Evolutionary conservation across 2,797 vertebrate species (phyloP).

Genomic region (Enteromius paludinosus): DNA sequence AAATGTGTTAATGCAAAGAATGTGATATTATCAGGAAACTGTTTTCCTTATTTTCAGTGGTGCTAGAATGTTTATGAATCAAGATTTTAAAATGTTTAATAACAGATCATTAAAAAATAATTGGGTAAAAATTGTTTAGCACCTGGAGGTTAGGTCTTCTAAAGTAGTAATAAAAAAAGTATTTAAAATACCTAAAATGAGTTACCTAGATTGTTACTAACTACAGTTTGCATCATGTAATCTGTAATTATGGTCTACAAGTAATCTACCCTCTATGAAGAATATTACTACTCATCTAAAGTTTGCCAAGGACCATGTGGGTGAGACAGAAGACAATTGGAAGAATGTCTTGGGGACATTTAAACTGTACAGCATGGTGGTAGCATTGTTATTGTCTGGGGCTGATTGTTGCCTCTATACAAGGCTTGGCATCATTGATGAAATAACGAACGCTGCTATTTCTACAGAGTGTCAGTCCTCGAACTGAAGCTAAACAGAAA

Average conservation of each 20-base stretch:
- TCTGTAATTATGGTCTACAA: no score
- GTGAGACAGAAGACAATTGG: slow-evolving; percentile 8
- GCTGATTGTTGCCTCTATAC: not conserved
- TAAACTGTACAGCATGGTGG: not conserved
- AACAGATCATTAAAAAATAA: not conserved
- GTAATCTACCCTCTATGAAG: not conserved
- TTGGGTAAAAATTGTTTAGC: not conserved
- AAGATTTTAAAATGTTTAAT: not conserved
- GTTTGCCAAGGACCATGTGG: not conserved
- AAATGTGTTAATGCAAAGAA: not conserved
- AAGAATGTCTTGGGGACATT: not conserved
- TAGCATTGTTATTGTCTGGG: not conserved
- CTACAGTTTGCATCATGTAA: no score
- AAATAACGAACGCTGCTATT: not conserved
- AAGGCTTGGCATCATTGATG: not conserved
- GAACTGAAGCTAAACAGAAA: not conserved
- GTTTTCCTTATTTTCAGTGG: not conserved
- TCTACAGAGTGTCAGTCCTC: not conserved
- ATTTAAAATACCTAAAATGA: no score
- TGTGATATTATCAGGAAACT: not conserved
- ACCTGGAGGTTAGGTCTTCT: not conserved
- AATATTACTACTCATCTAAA: not conserved
- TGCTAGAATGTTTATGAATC: not conserved
- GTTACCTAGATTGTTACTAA: no score
- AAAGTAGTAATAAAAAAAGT: no score